These are phyloP conservation scores for Petroica traversi DNA, from an alignment of 2,113 vertebrate species.

Conservation along the genomic window DNA sequence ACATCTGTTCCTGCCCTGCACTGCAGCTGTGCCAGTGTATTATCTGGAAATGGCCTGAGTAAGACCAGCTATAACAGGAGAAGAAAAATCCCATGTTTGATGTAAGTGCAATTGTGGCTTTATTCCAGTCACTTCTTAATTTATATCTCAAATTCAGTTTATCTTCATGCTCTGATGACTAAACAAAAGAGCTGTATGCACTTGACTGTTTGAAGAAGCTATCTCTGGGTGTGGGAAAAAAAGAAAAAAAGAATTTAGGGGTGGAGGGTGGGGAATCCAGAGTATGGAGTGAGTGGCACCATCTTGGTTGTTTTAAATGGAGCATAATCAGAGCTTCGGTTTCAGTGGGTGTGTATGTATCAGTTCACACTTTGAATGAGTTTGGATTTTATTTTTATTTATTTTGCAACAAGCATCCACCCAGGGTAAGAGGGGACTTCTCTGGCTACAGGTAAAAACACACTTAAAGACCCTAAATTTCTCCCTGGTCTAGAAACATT, in stretches of 20 bases:
- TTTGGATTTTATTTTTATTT: background rate
- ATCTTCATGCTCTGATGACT: slow-evolving; percentile 17
- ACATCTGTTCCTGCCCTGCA: slow-evolving; percentile 29
- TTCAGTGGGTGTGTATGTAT: background rate
- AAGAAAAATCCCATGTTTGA: slow-evolving; percentile 23
- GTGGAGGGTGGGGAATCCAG: background rate
- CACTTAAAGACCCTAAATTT: background rate
- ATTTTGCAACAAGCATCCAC: background rate
- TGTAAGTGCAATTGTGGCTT: slow-evolving; percentile 57
- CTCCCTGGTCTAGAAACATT: background rate
- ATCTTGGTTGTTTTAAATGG: background rate
- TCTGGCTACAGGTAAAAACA: background rate
- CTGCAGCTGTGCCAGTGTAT: slow-evolving; percentile 40
- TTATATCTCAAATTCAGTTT: slow-evolving; percentile 50
- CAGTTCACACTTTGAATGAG: background rate
- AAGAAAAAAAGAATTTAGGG: background rate
- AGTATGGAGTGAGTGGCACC: background rate
- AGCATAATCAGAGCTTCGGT: background rate
- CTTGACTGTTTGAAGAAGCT: slow-evolving; percentile 60
- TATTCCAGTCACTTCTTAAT: slow-evolving; percentile 56
- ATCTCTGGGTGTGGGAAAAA: background rate
- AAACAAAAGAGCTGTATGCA: slow-evolving; percentile 48
- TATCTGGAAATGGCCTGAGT: slow-evolving; percentile 27
- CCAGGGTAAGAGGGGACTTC: background rate
- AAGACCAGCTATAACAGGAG: slow-evolving; percentile 16